phyloP scores from a whole-genome alignment of 2,888 invertebrate genomes.

The Torymus aiolomorphi region DNA sequence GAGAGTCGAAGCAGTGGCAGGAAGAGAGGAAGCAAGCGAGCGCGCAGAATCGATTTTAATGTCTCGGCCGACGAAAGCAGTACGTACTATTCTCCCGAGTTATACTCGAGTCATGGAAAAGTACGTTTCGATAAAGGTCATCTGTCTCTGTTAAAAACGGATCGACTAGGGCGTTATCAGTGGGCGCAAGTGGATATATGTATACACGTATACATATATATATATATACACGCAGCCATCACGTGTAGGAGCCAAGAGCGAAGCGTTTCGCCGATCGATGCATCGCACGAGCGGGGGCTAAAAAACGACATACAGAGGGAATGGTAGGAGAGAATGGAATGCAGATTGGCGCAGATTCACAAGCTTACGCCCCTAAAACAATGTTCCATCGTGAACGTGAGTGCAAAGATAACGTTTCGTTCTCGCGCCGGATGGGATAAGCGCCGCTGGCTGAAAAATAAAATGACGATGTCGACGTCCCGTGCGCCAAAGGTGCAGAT shows the following conservation, averaged over 20 bases:
- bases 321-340: constrained; percentile 12
- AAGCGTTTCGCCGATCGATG: constrained; percentile 60
- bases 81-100: constrained; percentile 19
- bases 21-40: not conserved
- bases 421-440: constrained; percentile 52
- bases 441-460: not conserved
- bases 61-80: constrained; percentile 44
- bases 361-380: constrained; percentile 56
- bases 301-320: constrained; percentile 10
- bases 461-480: not conserved
- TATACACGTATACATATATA: not conserved
- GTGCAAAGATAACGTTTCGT: constrained; percentile 66
- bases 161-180: constrained; percentile 64
- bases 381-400: constrained; percentile 54
- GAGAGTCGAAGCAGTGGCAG: not conserved
- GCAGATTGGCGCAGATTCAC: constrained; percentile 24
- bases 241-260: constrained; percentile 31
- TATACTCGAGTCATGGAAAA: constrained; percentile 40
- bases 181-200: constrained; percentile 56
- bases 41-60: constrained; percentile 47
- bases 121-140: constrained; percentile 62
- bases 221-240: constrained; percentile 8
- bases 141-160: constrained; percentile 70
- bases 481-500: constrained; percentile 4
- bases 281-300: constrained; percentile 52